phyloP scores from a whole-genome alignment of 1,140 invertebrate species.

The Leptinotarsa undecemlineata region DNA sequence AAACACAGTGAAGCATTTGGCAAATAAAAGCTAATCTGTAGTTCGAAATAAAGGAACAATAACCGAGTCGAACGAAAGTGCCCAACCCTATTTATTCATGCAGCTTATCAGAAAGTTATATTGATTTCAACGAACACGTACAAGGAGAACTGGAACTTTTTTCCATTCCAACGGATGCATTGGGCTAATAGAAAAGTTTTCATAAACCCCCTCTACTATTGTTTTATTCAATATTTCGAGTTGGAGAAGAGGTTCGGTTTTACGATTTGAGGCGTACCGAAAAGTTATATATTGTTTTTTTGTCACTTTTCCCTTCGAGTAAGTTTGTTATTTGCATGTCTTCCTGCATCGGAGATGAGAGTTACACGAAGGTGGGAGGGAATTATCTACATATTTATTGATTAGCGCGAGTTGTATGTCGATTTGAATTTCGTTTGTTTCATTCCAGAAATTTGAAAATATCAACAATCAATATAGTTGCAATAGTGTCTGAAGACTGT shows the following conservation, averaged over 20 bases:
- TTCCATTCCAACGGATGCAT: slow-evolving; percentile 12
- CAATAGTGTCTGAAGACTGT: no score
- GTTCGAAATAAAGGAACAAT: not conserved
- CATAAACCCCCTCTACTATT: slow-evolving; percentile 9
- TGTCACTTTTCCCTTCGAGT: not conserved
- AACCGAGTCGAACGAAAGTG: not conserved
- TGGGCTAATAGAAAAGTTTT: slow-evolving; percentile 22
- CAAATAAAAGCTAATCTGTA: no score
- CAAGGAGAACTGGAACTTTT: slow-evolving; percentile 12
- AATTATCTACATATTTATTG: slow-evolving; percentile 12
- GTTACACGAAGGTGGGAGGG: not conserved
- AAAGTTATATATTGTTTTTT: slow-evolving; percentile 23
- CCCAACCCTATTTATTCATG: not conserved
- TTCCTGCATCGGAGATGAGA: not conserved
- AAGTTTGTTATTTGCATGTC: slow-evolving; percentile 13
- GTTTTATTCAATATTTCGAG: slow-evolving; percentile 25
- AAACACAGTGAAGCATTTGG: no score
- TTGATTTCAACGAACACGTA: slow-evolving; percentile 11
- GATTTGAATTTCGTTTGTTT: not conserved
- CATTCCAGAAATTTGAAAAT: no score
- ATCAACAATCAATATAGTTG: no score
- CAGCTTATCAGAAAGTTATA: not conserved
- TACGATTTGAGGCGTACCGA: slow-evolving; percentile 12
- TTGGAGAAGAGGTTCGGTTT: not conserved
- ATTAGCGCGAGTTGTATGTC: not conserved